phyloP scores from a whole-genome alignment of 1,140 invertebrate species.

The Drosophila punjabiensis region DNA sequence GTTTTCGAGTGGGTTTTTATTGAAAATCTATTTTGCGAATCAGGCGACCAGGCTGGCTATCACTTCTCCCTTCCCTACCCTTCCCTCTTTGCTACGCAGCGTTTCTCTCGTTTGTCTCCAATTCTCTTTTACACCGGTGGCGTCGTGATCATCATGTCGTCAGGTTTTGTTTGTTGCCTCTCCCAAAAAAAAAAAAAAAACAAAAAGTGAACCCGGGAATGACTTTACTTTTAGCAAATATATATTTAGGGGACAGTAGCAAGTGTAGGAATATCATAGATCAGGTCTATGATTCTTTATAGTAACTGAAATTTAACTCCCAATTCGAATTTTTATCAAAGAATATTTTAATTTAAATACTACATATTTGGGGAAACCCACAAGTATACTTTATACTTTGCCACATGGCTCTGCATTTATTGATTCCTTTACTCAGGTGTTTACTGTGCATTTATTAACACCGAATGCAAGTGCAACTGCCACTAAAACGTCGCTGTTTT shows the following conservation, averaged over 20 bases:
- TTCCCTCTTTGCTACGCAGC: neutral
- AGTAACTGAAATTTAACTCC: neutral
- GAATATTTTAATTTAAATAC: neutral
- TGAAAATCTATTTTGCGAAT: conserved; percentile 81
- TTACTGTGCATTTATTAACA: conserved; percentile 27
- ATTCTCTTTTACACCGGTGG: conserved; percentile 56
- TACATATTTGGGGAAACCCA: neutral
- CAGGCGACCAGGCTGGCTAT: conserved; percentile 39
- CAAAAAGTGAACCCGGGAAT: conserved; percentile 34
- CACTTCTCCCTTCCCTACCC: conserved; percentile 4
- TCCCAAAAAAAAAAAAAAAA: conserved; percentile 38
- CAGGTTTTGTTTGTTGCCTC: conserved; percentile 32
- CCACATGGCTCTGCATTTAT: neutral
- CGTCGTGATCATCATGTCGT: conserved; percentile 63
- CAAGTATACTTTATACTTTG: neutral
- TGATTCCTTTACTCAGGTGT: conserved; percentile 1
- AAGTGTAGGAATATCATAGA: neutral
- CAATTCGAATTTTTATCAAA: no score
- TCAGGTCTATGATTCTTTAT: neutral
- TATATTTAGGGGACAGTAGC: conserved; percentile 1
- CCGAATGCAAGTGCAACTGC: conserved; percentile 36
- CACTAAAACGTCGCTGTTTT: conserved; percentile 33
- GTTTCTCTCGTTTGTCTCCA: conserved; percentile 23
- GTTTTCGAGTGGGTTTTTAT: conserved; percentile 77
- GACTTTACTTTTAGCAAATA: conserved; percentile 47